Base-by-base conservation (phyloP, 92 coral and sea anemone genomes). In the Siderastrea radians region DNA sequence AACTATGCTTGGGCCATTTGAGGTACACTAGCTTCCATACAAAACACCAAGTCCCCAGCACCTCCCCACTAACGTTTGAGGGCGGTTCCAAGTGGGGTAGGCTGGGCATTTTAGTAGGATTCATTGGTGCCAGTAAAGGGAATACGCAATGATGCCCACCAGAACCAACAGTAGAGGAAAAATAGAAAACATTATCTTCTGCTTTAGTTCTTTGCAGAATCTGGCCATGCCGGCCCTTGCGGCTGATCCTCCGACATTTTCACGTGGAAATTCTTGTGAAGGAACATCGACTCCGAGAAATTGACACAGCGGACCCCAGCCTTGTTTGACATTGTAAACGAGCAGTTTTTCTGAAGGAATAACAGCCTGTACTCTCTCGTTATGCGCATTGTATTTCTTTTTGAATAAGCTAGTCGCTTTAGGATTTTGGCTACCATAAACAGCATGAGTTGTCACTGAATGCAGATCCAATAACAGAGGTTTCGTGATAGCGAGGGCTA, bases 291-390 rank as follows among this genome's bases (percentile, higher is more conserved):
- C 52, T n/a, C 71, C 77, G 7, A 88, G 81, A 75, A 88, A 81
- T n/a, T 88, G 53, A 16, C 91, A 88, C 51, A 88, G 43, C 4
- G 91, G 91, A 15, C 46, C 72, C 91, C 91, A 88, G 19, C 91
- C 91, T 81, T 88, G 69, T 53, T 81, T 88, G 9, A 88, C 87
- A 54, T 88, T 88, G 81, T 46, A 81, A 15, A 88, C 78, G 43
- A 88, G 53, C 17, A 88, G 77, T 55, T 81, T 62, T 12, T 74
- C 75, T 38, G 60, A 9, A 1, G 87, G 91, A 3, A 88, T 51
- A 44, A 88, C 75, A 53, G 87, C 91, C 48, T 88, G 51, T 44
- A 81, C 91, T 14, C 79, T 26, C 57, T 82, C 82, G 77, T 88
- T 88, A 55, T 81, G 82, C 48, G 82, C 87, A 6, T 72, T 65